phyloP scores from a whole-genome alignment of 2,113 vertebrate genomes.

The Chionis minor region DNA sequence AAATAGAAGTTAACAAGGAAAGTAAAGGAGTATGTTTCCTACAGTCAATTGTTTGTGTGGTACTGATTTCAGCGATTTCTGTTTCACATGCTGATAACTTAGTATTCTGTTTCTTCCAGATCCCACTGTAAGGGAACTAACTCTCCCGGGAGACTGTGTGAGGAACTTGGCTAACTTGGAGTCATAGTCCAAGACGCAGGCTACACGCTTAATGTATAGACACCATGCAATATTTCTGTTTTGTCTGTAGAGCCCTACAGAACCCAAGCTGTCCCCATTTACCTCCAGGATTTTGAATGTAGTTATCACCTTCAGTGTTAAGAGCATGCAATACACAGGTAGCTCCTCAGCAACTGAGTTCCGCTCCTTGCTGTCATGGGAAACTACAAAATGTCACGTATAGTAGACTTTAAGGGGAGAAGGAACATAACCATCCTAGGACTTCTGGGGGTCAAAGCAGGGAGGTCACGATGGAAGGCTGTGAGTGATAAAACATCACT shows the following conservation, averaged over 20 bases:
- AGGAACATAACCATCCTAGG: neutral
- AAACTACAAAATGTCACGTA: neutral
- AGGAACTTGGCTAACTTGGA: neutral
- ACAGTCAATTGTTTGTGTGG: neutral
- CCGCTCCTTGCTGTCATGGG: neutral
- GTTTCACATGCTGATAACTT: neutral
- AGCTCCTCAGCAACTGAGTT: neutral
- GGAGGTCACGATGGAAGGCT: neutral
- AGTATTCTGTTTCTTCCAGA: neutral
- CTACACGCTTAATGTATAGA: neutral
- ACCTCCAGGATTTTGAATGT: neutral
- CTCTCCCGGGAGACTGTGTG: neutral
- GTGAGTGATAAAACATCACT: neutral
- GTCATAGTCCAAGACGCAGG: neutral
- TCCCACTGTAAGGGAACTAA: neutral
- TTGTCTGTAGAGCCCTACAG: neutral
- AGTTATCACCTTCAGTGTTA: neutral
- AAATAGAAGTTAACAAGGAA: neutral
- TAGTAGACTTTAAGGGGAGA: neutral
- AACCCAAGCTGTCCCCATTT: neutral
- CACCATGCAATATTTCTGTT: neutral
- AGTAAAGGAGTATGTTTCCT: neutral
- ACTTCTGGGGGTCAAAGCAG: neutral
- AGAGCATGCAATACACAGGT: neutral
- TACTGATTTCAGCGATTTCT: neutral